phyloP scores from a whole-genome alignment of 1,140 invertebrate species.

The Diplogasteroides magnus region DNA sequence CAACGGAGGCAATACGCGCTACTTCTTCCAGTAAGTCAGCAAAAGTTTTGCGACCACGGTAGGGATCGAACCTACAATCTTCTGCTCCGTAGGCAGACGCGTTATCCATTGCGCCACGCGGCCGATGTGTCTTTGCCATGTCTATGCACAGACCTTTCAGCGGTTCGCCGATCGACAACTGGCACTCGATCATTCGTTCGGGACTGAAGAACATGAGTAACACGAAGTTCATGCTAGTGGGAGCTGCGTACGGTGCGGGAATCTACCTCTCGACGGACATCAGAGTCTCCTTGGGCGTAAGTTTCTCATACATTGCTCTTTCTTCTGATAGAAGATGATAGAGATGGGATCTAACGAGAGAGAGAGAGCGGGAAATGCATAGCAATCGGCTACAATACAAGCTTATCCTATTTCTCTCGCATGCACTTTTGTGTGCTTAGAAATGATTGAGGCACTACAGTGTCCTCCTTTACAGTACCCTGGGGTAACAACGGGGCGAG shows the following conservation, averaged over 20 bases:
- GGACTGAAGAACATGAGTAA: background rate
- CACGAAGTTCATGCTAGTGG: background rate
- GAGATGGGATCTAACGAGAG: no score
- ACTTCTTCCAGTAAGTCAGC: background rate
- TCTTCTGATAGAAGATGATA: no score
- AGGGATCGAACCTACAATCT: conserved; percentile 47
- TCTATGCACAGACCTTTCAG: background rate
- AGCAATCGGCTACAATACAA: no score
- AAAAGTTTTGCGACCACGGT: no score
- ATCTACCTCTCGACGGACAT: background rate
- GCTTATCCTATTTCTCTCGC: no score
- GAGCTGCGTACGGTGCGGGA: background rate
- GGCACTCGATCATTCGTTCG: background rate
- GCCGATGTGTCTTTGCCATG: background rate
- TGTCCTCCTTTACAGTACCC: no score
- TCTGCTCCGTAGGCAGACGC: conserved; percentile 43
- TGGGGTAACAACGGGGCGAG: no score
- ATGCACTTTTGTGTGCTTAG: no score
- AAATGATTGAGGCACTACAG: no score
- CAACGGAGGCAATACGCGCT: background rate
- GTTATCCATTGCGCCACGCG: conserved; percentile 24
- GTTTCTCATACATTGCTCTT: no score
- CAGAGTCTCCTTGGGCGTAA: background rate
- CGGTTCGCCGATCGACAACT: background rate
- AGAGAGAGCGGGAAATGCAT: no score